phyloP scores from a whole-genome alignment of 2,888 invertebrate genomes.

The Dicycla oo region DNA sequence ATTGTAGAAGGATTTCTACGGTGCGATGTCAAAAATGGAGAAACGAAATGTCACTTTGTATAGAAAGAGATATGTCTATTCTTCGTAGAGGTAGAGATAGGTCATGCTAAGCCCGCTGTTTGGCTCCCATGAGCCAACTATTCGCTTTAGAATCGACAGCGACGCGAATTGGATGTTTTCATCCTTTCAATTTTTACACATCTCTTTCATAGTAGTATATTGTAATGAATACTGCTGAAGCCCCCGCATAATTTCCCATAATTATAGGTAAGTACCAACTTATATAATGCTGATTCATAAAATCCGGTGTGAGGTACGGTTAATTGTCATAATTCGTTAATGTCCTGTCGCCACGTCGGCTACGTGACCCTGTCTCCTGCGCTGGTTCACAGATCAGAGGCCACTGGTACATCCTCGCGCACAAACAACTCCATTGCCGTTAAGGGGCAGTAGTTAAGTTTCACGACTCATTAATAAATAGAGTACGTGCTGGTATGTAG shows the following conservation, averaged over 20 bases:
- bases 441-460: conserved; percentile 52
- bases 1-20: too few species aligned
- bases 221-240: not conserved
- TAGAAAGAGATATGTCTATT: too few species aligned
- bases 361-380: conserved; percentile 75
- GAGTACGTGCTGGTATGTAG: conserved; percentile 5
- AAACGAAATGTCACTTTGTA: too few species aligned
- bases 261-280: conserved; percentile 5
- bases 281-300: conserved; percentile 53
- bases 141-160: too few species aligned
- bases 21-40: too few species aligned
- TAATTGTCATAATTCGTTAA: conserved; percentile 79
- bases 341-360: conserved; percentile 73
- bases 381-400: conserved; percentile 75
- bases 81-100: too few species aligned
- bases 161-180: too few species aligned
- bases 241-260: not conserved
- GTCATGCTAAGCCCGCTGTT: too few species aligned
- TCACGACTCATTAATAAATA: conserved; percentile 45
- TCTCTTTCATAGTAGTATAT: too few species aligned
- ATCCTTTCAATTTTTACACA: too few species aligned
- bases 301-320: conserved; percentile 66
- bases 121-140: too few species aligned
- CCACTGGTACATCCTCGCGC: conserved; percentile 79
- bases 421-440: conserved; percentile 76